These are phyloP conservation scores for Synaphobranchus kaupii DNA, from an alignment of 2,797 vertebrate species.

Conservation along the genomic window DNA sequence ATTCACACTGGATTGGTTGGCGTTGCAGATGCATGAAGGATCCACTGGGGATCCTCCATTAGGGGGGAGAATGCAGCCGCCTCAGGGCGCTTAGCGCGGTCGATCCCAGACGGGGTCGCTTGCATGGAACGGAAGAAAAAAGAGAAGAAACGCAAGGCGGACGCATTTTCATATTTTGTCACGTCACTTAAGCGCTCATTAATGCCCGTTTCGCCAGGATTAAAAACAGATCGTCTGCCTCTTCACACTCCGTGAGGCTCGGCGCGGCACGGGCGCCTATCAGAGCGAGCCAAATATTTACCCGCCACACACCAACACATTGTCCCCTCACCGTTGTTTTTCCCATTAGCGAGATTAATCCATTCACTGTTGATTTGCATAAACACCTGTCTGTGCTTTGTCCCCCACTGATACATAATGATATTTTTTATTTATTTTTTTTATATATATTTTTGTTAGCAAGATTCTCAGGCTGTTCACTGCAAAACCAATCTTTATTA, in stretches of 20 bases:
- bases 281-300: constrained; percentile 4
- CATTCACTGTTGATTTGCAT: constrained; percentile 23
- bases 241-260: too few species aligned
- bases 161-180: neutral
- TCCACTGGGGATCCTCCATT: neutral
- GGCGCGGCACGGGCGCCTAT: neutral
- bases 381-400: constrained; percentile 34
- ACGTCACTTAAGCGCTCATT: neutral
- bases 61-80: neutral
- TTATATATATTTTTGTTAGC: neutral
- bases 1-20: constrained; percentile 1
- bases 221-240: neutral
- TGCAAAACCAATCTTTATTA: neutral
- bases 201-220: neutral
- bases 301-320: constrained; percentile 15
- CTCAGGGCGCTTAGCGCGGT: neutral
- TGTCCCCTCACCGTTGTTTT: constrained; percentile 26
- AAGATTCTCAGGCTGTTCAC: constrained; percentile 18
- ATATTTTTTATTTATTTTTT: constrained; percentile 2
- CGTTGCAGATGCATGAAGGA: neutral
- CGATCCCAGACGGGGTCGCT: neutral
- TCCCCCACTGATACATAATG: constrained; percentile 27
- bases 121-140: neutral
- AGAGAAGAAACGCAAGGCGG: neutral
- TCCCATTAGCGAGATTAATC: constrained; percentile 30